Evolutionary conservation across 1,140 invertebrate species (phyloP).

Genomic region (Steinernema feltiae): DNA sequence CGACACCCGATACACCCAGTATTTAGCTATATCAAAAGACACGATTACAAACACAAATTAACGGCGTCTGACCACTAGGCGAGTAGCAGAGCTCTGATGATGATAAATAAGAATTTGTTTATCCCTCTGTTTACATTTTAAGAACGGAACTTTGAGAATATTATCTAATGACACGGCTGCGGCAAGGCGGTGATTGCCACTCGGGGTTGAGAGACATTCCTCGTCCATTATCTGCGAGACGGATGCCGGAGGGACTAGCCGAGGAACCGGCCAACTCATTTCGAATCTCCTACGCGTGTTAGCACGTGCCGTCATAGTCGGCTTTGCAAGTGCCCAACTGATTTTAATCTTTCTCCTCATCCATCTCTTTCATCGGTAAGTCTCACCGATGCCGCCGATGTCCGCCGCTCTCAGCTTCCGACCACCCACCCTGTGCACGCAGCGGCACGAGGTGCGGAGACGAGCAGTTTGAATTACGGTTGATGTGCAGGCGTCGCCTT

Average conservation of each 20-base stretch:
- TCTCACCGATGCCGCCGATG: no score
- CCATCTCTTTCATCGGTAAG: not conserved
- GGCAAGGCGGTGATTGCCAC: not conserved
- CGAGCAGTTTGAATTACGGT: slow-evolving; percentile 5
- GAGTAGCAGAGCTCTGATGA: not conserved
- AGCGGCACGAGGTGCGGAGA: not conserved
- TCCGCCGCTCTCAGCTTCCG: not conserved
- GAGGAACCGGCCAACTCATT: no score
- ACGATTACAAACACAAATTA: no score
- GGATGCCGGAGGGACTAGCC: no score
- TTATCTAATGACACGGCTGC: slow-evolving; percentile 1
- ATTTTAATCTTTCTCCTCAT: not conserved
- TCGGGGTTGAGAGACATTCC: not conserved
- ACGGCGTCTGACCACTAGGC: not conserved
- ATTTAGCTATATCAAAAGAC: no score
- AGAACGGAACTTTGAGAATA: not conserved
- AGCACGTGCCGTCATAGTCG: slow-evolving; percentile 6
- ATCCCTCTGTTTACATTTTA: slow-evolving; percentile 7
- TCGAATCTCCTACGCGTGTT: not conserved
- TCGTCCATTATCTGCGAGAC: not conserved
- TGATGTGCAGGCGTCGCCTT: not conserved
- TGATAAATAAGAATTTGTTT: not conserved
- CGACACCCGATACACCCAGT: no score
- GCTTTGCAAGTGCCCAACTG: not conserved
- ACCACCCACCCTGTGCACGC: not conserved